Percentiles rank a stretch among this genome's conserved stretches.
Conservation (phyloP, 2,113 vertebrate genomes). For the Oryzias javanicus region DNA sequence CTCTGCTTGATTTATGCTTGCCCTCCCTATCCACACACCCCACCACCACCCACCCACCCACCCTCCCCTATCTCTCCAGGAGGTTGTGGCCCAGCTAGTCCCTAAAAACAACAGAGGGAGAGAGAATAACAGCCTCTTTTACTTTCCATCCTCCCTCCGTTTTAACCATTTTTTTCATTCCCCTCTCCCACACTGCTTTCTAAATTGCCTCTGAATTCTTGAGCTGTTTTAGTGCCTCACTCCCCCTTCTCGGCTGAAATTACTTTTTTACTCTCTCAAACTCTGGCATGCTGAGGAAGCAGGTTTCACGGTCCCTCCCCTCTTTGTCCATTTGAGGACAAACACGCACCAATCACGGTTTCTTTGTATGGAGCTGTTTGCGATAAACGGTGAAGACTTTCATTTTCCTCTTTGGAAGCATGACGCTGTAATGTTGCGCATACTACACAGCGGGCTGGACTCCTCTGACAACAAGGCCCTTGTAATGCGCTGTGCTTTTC, state of each 20-base stretch:
- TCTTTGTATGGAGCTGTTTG: constrained; percentile 19
- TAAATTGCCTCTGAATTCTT: constrained; percentile 86
- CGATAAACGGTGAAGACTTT: constrained; percentile 11
- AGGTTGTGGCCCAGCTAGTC: constrained; percentile 80
- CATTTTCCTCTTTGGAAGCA: constrained; percentile 9
- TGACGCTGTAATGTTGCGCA: constrained; percentile 3
- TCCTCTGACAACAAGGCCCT: constrained; percentile 45
- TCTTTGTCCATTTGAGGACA: constrained; percentile 68
- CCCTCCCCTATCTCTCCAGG: constrained; percentile 71
- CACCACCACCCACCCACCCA: constrained; percentile 40
- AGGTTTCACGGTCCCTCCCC: constrained; percentile 70
- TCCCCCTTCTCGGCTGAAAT: constrained; percentile 79
- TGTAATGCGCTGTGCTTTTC: constrained; percentile 52
- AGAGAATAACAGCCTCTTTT: constrained; percentile 78
- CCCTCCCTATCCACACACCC: constrained; percentile 62
- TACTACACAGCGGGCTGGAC: constrained; percentile 10
- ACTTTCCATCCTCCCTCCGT: constrained; percentile 78
- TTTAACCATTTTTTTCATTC: constrained; percentile 80
- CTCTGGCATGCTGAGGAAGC: constrained; percentile 76
- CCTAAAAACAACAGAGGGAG: constrained; percentile 80
- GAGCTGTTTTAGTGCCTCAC: constrained; percentile 81
- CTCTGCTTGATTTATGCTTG: constrained; percentile 74
- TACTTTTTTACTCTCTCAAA: constrained; percentile 81
- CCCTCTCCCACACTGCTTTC: constrained; percentile 83
- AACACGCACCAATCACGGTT: constrained; percentile 47